phyloP scores from a whole-genome alignment of 2,113 vertebrate species.

The Steatornis caripensis region DNA sequence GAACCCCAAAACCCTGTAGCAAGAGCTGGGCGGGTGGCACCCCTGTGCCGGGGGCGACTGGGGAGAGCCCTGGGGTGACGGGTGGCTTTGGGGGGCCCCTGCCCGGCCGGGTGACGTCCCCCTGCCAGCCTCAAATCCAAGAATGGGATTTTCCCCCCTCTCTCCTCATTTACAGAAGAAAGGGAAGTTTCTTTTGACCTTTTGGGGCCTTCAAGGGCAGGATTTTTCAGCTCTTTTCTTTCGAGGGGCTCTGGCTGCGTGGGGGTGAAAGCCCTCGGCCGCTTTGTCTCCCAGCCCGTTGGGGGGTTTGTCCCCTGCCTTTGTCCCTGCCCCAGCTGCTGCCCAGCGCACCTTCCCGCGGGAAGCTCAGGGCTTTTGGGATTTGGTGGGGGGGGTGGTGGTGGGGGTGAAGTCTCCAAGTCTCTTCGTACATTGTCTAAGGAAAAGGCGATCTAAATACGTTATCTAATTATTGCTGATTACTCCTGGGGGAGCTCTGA shows the following conservation, averaged over 20 bases:
- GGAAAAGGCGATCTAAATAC: slow-evolving; percentile 32
- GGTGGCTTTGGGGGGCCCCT: not conserved
- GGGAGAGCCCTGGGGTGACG: not conserved
- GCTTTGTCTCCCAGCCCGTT: slow-evolving; percentile 24
- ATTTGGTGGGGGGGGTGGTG: not conserved
- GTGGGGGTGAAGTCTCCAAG: not conserved
- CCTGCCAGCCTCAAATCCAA: not conserved
- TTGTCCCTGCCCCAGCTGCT: slow-evolving; percentile 56
- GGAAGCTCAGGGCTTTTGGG: not conserved
- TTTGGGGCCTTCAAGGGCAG: slow-evolving; percentile 42
- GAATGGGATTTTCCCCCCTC: not conserved
- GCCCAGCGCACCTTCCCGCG: not conserved
- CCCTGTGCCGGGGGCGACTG: not conserved
- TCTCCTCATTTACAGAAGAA: slow-evolving; percentile 56
- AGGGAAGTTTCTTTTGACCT: slow-evolving; percentile 46
- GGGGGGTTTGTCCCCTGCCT: not conserved
- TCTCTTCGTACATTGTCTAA: not conserved
- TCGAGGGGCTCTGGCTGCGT: not conserved
- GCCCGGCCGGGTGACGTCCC: not conserved
- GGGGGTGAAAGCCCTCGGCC: not conserved
- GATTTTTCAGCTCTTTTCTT: slow-evolving; percentile 42
- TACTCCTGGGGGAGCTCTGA: slow-evolving; percentile 12
- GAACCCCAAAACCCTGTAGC: not conserved
- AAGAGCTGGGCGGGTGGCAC: not conserved
- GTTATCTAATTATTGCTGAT: slow-evolving; percentile 35